phyloP scores from a whole-genome alignment of 1,140 invertebrate species.

The Orussus abietinus region DNA sequence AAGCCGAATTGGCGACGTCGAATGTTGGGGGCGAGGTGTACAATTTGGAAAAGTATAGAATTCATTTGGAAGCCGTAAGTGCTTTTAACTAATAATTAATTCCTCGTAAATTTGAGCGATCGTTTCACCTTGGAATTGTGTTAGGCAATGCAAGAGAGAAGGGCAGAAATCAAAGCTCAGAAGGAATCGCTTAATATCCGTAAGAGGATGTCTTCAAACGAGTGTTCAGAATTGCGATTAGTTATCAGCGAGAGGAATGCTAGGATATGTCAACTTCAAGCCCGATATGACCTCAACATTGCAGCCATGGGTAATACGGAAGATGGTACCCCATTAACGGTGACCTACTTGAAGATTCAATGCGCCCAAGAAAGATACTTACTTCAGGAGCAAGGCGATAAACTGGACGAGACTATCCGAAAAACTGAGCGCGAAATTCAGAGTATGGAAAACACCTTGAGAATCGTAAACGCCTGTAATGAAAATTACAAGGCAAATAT shows the following conservation, averaged over 20 bases:
- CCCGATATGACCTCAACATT: conserved; percentile 36
- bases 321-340: conserved; percentile 58
- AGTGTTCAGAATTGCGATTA: conserved; percentile 56
- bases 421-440: conserved; percentile 68
- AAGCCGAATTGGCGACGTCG: conserved; percentile 56
- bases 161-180: conserved; percentile 59
- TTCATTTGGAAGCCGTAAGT: conserved; percentile 56
- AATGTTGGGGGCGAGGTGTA: conserved; percentile 58
- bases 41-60: conserved; percentile 57
- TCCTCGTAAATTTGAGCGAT: too few relatives aligned
- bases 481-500: conserved; percentile 59
- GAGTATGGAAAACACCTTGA: conserved; percentile 71
- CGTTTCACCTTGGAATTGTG: too few relatives aligned
- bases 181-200: conserved; percentile 58
- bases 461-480: conserved; percentile 65
- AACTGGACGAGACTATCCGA: conserved; percentile 63
- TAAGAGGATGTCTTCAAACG: conserved; percentile 56
- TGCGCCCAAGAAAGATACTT: conserved; percentile 65
- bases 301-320: conserved; percentile 51
- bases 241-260: conserved; percentile 57
- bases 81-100: background rate
- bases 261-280: conserved; percentile 61
- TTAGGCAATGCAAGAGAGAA: conserved; percentile 62
- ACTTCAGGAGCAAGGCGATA: conserved; percentile 66
- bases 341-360: conserved; percentile 67